Conservation (phyloP, 2,888 invertebrate genomes). For the Odontocerum albicorne region DNA sequence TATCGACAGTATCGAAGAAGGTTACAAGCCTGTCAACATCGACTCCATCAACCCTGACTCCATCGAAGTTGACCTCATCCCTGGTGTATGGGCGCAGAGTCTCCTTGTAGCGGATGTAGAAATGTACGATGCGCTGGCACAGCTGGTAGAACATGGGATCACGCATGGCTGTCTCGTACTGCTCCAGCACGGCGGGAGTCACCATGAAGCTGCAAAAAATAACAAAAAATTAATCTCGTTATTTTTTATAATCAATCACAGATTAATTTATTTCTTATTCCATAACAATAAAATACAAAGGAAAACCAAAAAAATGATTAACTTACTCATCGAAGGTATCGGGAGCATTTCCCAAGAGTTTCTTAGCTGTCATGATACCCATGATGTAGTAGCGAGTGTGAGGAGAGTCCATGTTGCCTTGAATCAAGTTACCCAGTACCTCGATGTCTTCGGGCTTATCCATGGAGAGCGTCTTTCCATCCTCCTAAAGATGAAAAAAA, state of each 20-base stretch:
- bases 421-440: slow-evolving; percentile 65
- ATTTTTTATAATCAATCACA: background rate
- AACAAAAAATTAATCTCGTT: slow-evolving; percentile 21
- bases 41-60: slow-evolving; percentile 64
- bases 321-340: slow-evolving; percentile 37
- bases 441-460: slow-evolving; percentile 62
- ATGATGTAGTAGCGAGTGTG: slow-evolving; percentile 62
- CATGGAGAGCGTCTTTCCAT: slow-evolving; percentile 60
- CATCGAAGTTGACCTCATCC: slow-evolving; percentile 63
- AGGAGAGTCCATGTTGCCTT: slow-evolving; percentile 64
- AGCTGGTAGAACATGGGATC: slow-evolving; percentile 75
- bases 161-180: slow-evolving; percentile 66
- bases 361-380: slow-evolving; percentile 57
- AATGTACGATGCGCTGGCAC: slow-evolving; percentile 61
- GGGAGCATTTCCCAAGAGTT: slow-evolving; percentile 58
- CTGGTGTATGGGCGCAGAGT: slow-evolving; percentile 63
- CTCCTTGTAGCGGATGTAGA: slow-evolving; percentile 61
- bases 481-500: too few species aligned
- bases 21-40: slow-evolving; percentile 67
- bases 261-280: slow-evolving; percentile 14
- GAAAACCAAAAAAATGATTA: background rate
- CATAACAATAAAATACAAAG: background rate
- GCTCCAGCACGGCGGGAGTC: slow-evolving; percentile 62
- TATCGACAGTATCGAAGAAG: slow-evolving; percentile 68
- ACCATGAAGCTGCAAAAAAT: slow-evolving; percentile 50